Conservation (phyloP, 1,140 invertebrate species). For the Caenorhabditis latens region DNA sequence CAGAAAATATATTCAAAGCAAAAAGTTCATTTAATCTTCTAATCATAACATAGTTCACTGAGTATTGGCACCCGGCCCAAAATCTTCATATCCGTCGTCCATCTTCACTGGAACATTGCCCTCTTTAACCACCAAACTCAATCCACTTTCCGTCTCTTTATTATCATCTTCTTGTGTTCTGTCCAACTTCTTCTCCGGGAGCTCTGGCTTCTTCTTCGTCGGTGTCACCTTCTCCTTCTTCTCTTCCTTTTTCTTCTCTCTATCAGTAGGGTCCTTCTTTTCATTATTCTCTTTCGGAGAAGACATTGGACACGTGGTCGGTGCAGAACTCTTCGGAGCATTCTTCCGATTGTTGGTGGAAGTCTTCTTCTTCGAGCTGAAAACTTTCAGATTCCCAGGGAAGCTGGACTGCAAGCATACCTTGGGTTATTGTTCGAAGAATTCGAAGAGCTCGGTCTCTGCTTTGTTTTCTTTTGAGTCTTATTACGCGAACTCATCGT, state of each 20-base stretch:
- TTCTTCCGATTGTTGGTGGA: background rate
- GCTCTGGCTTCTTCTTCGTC: background rate
- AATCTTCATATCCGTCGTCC: slow-evolving; percentile 46
- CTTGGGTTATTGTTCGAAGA: background rate
- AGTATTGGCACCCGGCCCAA: slow-evolving; percentile 17
- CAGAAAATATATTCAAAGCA: too few species aligned
- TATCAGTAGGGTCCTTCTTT: background rate
- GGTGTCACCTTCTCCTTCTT: background rate
- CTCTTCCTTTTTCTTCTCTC: background rate
- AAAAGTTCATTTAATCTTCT: background rate
- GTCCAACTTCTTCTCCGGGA: background rate
- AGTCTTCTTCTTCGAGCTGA: background rate
- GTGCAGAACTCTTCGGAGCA: background rate
- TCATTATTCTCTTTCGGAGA: background rate
- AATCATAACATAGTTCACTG: background rate
- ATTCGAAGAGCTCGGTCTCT: background rate
- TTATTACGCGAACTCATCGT: background rate
- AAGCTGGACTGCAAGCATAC: background rate
- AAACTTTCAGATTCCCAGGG: background rate
- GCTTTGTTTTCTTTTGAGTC: background rate
- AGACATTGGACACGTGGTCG: too few species aligned
- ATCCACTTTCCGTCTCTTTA: slow-evolving; percentile 3
- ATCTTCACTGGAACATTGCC: slow-evolving; percentile 1
- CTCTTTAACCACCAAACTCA: background rate
- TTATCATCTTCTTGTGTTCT: slow-evolving; percentile 6